Base-by-base conservation (phyloP, 2,113 vertebrate species). In the Callorhinus ursinus region DNA sequence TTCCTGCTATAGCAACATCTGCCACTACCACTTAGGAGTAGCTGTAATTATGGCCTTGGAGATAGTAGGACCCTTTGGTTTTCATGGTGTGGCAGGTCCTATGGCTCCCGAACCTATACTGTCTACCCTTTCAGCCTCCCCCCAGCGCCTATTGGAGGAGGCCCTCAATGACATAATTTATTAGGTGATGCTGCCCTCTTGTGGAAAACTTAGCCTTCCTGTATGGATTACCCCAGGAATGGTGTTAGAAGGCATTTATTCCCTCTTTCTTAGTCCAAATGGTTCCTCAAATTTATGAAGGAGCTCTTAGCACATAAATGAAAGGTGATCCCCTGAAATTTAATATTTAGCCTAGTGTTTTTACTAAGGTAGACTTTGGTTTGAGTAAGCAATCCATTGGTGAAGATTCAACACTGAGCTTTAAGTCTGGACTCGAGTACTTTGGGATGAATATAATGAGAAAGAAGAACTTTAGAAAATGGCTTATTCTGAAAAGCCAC, bases 171-270 rank as follows among this genome's bases (percentile, higher is more conserved):
- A 39, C 67, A 96, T 96, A 89, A 96, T 96, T 93, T 92, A 97
- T 97, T 96, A 95, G 53, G 55, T 93, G 46, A 95, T 97, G 87
- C 97, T 98, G 94, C 97, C 96, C 97, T 95, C 97, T 97, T 95
- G 94, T 98, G 96, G 96, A 92, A 84, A 96, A 83, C 3, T 4
- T 92, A 72, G 83, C 84, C 42, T 94, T 96, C 49, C 72, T 55
- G 49, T 82, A 16, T 69, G 55, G 24, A 82, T 67, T 95, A 88
- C 74, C 90, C 15, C 86, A 33, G 72, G 21, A 53, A 76, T 51
- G 39, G 8, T 71, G 72, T 39, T 71, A 82, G 21, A 65, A 51
- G 24, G 76, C 86, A 82, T 53, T 84, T 82, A 88, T 93, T 95
- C 65, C 72, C 49, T 90, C 26, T 74, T 86, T 57, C 36, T 85